Percentiles rank a stretch among this genome's conserved stretches.
Conservation (phyloP, 2,113 vertebrate genomes). For the Puntigrus tetrazona region DNA sequence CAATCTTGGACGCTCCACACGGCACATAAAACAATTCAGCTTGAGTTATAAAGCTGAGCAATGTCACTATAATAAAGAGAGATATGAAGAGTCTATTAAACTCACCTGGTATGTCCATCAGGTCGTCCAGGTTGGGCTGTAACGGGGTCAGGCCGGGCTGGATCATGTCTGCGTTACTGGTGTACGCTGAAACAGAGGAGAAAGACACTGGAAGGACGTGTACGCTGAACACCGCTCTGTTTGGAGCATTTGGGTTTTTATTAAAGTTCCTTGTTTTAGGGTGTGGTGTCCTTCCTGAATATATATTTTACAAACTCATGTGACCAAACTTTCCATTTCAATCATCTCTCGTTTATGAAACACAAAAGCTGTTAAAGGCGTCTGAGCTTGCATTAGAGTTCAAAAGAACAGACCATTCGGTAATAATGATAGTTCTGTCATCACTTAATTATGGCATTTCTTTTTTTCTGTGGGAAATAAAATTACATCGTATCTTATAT, state of each 20-base stretch:
- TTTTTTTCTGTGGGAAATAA: background rate
- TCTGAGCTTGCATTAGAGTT: background rate
- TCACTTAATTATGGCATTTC: background rate
- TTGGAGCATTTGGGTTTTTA: constrained; percentile 37
- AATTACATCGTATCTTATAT: background rate
- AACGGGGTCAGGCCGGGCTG: constrained; percentile 90
- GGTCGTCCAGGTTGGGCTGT: constrained; percentile 92
- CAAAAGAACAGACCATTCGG: background rate
- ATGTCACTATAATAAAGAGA: background rate
- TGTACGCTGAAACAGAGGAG: constrained; percentile 77
- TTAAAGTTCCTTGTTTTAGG: constrained; percentile 55
- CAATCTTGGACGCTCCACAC: too few relatives aligned
- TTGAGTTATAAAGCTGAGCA: background rate
- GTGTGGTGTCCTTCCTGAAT: constrained; percentile 43
- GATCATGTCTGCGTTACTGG: constrained; percentile 94
- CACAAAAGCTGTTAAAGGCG: too few relatives aligned
- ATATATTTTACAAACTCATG: constrained; percentile 23
- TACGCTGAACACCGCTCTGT: background rate
- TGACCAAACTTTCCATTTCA: constrained; percentile 20
- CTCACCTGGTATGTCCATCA: constrained; percentile 94
- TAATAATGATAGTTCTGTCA: background rate
- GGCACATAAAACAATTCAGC: background rate
- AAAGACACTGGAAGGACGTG: background rate
- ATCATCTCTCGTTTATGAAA: background rate
- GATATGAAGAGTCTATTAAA: background rate